These are phyloP conservation scores for Crossaster papposus DNA, from an alignment of 53 echinoderm and acorn worm genomes.

Conservation along the genomic window DNA sequence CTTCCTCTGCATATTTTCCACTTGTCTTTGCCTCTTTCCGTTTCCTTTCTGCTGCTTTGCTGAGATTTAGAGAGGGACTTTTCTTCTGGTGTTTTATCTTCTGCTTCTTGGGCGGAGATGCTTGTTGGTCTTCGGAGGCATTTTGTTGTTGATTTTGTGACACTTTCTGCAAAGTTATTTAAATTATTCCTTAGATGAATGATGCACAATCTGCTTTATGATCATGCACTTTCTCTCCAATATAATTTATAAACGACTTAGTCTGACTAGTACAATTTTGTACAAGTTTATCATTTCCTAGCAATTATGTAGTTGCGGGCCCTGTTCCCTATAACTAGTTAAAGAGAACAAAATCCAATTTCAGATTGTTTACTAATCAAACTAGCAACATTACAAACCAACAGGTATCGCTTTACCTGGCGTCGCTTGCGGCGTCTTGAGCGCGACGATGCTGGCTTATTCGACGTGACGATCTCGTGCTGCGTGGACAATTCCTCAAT, in stretches of 20 bases:
- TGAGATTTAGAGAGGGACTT: background rate
- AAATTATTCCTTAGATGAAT: background rate
- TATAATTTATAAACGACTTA: no score
- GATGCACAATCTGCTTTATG: background rate
- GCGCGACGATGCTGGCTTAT: background rate
- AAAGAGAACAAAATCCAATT: no score
- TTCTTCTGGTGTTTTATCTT: conserved; percentile 11
- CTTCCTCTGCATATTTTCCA: conserved; percentile 26
- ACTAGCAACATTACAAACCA: no score
- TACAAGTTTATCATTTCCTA: no score
- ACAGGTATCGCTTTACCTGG: background rate
- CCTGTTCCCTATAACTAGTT: no score
- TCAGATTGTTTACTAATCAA: no score
- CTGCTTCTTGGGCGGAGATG: background rate
- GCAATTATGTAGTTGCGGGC: no score
- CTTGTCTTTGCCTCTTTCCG: background rate
- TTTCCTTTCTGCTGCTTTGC: background rate
- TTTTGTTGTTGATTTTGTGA: background rate
- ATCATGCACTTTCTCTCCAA: no score
- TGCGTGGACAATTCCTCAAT: conserved; percentile 73
- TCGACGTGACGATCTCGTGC: conserved; percentile 14
- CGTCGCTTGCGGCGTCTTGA: background rate
- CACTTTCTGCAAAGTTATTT: background rate
- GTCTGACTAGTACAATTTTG: no score
- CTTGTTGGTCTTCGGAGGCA: background rate